These are phyloP conservation scores for Alligator mississippiensis DNA, from an alignment of 2,113 vertebrate genomes.

Conservation along the genomic window DNA sequence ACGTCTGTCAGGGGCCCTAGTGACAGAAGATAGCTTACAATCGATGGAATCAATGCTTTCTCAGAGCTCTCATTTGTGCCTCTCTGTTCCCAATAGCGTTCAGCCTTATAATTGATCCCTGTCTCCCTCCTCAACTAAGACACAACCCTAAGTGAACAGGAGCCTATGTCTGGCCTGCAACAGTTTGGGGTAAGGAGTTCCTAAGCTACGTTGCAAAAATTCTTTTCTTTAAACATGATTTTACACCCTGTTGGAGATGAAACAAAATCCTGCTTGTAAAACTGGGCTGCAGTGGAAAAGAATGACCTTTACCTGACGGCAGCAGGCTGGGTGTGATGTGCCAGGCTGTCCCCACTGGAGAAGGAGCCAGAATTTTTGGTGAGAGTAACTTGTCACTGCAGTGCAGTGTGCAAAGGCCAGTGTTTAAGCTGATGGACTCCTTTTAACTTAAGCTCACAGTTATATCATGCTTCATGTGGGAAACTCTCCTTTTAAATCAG, in stretches of 20 bases:
- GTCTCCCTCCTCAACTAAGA: background rate
- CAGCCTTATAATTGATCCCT: background rate
- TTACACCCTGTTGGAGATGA: too few relatives aligned
- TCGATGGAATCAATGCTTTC: background rate
- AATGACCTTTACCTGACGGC: too few relatives aligned
- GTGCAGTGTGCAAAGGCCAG: too few relatives aligned
- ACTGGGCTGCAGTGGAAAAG: too few relatives aligned
- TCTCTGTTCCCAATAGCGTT: background rate
- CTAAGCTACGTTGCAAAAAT: background rate
- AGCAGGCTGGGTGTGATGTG: too few relatives aligned
- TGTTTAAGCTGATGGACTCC: too few relatives aligned
- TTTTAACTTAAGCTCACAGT: background rate
- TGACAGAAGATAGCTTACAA: background rate
- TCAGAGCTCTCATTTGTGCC: background rate
- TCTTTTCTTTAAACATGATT: background rate
- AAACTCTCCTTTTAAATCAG: background rate
- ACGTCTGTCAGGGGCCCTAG: background rate
- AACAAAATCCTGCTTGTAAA: too few relatives aligned
- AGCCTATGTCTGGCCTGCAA: background rate
- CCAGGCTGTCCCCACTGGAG: too few relatives aligned
- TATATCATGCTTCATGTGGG: background rate
- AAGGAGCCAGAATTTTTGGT: too few relatives aligned
- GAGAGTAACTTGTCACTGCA: too few relatives aligned
- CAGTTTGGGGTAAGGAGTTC: background rate
- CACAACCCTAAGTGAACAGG: background rate